phyloP scores from a whole-genome alignment of 1,140 invertebrate genomes.

The Mizuhopecten yessoensis region DNA sequence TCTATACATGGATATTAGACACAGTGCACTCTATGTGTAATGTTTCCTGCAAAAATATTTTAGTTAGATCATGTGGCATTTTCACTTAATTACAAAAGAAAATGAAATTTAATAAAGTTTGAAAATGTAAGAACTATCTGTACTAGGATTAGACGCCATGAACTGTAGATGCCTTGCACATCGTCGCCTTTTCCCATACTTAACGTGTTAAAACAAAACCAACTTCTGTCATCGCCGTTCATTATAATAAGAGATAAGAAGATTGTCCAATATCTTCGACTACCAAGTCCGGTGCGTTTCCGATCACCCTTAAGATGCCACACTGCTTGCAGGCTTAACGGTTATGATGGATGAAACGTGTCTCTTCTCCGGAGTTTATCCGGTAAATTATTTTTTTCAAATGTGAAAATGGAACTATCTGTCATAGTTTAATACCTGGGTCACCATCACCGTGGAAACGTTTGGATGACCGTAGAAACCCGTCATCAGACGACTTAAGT shows the following conservation, averaged over 20 bases:
- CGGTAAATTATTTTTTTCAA: background rate
- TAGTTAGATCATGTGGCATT: too few relatives aligned
- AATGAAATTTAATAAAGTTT: too few relatives aligned
- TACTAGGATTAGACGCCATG: too few relatives aligned
- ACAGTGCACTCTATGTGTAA: too few relatives aligned
- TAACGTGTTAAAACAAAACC: background rate
- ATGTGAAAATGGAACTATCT: constrained; percentile 27
- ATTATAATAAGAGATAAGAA: constrained; percentile 31
- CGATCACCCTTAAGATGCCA: constrained; percentile 31
- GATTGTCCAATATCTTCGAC: background rate
- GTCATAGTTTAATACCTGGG: constrained; percentile 37
- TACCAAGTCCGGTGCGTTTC: background rate
- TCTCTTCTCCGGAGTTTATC: background rate
- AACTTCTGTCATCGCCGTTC: background rate
- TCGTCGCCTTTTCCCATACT: too few relatives aligned
- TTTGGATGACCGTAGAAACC: constrained; percentile 17
- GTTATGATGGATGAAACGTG: constrained; percentile 7
- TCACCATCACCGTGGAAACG: background rate
- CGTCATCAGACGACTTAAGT: background rate
- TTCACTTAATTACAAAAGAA: too few relatives aligned
- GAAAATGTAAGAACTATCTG: too few relatives aligned
- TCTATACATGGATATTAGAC: too few relatives aligned
- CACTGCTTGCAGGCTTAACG: background rate
- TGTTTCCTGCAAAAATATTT: too few relatives aligned
- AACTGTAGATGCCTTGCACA: too few relatives aligned